Base-by-base conservation (phyloP, 2,888 invertebrate genomes). In the Aspidapion aeneum region DNA sequence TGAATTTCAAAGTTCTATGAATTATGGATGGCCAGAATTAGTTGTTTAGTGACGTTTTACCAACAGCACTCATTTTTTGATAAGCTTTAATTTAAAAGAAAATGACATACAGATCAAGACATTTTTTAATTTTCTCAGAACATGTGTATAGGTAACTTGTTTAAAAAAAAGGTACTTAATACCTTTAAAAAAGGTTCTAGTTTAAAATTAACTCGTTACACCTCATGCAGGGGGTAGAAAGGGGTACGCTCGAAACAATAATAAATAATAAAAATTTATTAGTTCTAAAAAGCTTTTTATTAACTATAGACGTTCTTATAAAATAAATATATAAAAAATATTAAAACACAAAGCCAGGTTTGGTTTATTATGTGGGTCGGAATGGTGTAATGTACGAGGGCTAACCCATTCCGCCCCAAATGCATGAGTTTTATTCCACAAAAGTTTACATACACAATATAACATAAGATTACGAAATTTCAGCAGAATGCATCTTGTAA, bases 141-240 rank as follows among this genome's bases (percentile, higher is more conserved):
- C n/a, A n/a, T n/a, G n/a, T n/a, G n/a, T n/a, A n/a, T n/a, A n/a
- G n/a, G n/a, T n/a, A n/a, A n/a, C n/a, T n/a, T n/a, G n/a, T n/a
- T n/a, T n/a, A n/a, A n/a, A n/a, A n/a, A n/a, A n/a, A n/a, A n/a
- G n/a, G n/a, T n/a, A n/a, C 12, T 54, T 12, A 21, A 52, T 7
- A 55, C 16, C n/a, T n/a, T n/a, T n/a, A n/a, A 54, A 49, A 58
- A 59, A 12, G 49, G 1, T 63, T 22, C 20, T 18, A 50, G 20
- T 1, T 22, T 22, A 18, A 52, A 19, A 58, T 20, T 60, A 55
- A n/a, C 35, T 50, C 35, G 35, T 18, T 7, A 21, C 16, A 58
- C 2, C 54, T 22, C 16, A 60, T 18, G 21, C 18, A 50, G 18
- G 52, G 9, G 21, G 51, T 18, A 21, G 18, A 56, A 49, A 22